These are phyloP conservation scores for Trachurus trachurus DNA, from an alignment of 2,797 vertebrate species.

Conservation along the genomic window DNA sequence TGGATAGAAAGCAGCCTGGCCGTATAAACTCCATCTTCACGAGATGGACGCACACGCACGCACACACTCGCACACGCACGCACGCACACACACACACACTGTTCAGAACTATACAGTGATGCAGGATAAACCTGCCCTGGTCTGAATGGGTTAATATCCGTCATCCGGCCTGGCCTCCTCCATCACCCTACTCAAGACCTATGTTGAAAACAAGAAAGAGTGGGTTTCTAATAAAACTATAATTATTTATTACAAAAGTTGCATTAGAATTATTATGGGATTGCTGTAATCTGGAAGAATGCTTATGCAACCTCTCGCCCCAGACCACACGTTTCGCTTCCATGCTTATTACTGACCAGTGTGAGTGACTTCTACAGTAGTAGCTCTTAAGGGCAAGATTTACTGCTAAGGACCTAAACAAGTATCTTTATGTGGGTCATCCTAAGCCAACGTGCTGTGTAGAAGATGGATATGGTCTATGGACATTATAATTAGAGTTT, in stretches of 20 bases:
- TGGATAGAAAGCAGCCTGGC: conserved; percentile 55
- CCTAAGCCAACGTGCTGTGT: background rate
- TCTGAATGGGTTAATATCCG: conserved; percentile 2
- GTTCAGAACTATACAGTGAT: too few species aligned
- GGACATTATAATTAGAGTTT: background rate
- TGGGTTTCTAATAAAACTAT: background rate
- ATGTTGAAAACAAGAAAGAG: background rate
- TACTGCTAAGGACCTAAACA: background rate
- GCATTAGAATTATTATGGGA: background rate
- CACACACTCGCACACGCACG: background rate
- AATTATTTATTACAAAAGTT: background rate
- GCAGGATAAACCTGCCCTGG: background rate
- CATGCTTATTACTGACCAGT: background rate
- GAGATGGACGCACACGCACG: background rate
- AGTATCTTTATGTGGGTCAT: background rate
- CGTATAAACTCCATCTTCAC: conserved; percentile 35
- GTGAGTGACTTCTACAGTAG: background rate
- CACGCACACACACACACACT: background rate
- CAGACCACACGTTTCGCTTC: background rate
- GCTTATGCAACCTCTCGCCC: background rate
- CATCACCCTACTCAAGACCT: conserved; percentile 3
- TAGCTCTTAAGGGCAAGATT: background rate
- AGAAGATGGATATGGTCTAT: background rate
- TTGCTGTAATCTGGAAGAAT: background rate
- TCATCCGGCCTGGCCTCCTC: background rate